Conservation (phyloP, 2,113 vertebrate species). For the Saccopteryx leptura region DNA sequence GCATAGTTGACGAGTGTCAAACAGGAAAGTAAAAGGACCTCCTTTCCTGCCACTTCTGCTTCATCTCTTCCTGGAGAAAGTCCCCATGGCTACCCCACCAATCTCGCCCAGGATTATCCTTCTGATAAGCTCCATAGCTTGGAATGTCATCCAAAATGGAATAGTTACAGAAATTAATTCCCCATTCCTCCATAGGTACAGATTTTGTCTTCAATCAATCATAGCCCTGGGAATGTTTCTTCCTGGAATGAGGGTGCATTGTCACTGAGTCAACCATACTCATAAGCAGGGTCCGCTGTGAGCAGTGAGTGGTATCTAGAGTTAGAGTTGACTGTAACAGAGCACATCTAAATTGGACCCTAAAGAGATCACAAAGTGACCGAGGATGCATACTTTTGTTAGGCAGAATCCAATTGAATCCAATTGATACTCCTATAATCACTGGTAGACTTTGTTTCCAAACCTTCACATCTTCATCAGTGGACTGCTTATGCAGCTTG, state of each 20-base stretch:
- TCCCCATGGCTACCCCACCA: neutral
- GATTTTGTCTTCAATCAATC: slow-evolving; percentile 46
- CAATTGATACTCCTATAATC: neutral
- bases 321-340: neutral
- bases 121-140: neutral
- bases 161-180: neutral
- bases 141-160: neutral
- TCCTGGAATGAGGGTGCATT: neutral
- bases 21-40: slow-evolving; percentile 69
- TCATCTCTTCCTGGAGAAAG: slow-evolving; percentile 62
- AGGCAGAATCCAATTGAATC: neutral
- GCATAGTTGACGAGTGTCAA: slow-evolving; percentile 82
- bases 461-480: neutral
- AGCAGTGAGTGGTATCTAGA: neutral
- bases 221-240: neutral
- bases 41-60: slow-evolving; percentile 63
- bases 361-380: neutral
- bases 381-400: neutral
- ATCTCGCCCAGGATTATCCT: neutral
- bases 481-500: neutral
- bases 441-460: neutral
- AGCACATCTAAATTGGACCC: neutral
- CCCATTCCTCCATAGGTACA: neutral
- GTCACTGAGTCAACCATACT: slow-evolving; percentile 11
- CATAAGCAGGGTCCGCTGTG: neutral